Conservation (phyloP, 2,113 vertebrate species). For the Vulpes lagopus region DNA sequence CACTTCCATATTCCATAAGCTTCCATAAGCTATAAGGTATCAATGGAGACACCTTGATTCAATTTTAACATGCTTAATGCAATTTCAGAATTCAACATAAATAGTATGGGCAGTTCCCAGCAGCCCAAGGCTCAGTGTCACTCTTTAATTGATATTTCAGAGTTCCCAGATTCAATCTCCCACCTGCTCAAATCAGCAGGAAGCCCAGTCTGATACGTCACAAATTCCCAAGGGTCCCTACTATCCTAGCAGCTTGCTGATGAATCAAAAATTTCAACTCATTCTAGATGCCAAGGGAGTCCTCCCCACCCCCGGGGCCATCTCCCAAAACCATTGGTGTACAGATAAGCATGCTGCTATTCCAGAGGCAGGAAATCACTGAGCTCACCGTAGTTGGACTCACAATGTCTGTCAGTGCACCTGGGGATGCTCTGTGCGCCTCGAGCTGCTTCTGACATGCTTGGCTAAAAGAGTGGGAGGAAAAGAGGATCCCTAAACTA, state of each 20-base stretch:
- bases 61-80: not conserved
- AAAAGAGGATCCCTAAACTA: not conserved
- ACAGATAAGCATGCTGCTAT: not conserved
- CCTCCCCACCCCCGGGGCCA: not conserved
- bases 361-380: not conserved
- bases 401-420: fast-evolving
- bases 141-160: not conserved
- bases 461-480: not conserved
- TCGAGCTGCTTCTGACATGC: not conserved
- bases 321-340: fast-evolving
- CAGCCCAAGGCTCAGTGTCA: not conserved
- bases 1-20: not conserved
- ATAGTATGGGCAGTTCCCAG: not conserved
- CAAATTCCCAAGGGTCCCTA: not conserved
- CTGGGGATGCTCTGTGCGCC: not conserved
- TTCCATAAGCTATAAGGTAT: not conserved
- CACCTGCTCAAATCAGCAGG: not conserved
- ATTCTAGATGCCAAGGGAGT: not conserved
- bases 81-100: not conserved
- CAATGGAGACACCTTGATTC: not conserved
- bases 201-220: not conserved
- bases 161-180: not conserved
- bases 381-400: not conserved
- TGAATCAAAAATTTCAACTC: not conserved
- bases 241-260: not conserved